Percentiles rank a stretch among this genome's conserved stretches.
Evolutionary conservation across 2,888 invertebrate species (phyloP).

Genomic region (Campaea margaritaria): DNA sequence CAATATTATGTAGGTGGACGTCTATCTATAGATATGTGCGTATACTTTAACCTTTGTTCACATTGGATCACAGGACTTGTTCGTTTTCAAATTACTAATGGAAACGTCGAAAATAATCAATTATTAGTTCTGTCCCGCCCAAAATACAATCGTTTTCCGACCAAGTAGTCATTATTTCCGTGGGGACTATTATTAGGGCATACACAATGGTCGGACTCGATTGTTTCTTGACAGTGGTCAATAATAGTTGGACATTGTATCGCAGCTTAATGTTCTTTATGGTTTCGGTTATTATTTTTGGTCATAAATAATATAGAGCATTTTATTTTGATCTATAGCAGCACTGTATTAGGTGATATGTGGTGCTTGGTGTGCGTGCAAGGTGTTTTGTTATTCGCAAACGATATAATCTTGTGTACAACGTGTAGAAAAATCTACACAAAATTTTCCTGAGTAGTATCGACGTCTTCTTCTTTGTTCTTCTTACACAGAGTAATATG

Average conservation of each 20-base stretch:
- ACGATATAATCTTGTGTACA: no score
- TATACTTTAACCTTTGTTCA: background rate
- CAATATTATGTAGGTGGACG: no score
- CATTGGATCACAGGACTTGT: background rate
- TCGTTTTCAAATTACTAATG: constrained; percentile 6
- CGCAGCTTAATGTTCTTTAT: no score
- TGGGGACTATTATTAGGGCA: constrained; percentile 7
- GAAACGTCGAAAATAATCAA: constrained; percentile 12
- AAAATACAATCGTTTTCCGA: constrained; percentile 8
- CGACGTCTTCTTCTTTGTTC: no score
- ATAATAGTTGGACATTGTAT: constrained; percentile 3
- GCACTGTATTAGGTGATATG: no score
- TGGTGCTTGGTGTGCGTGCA: no score
- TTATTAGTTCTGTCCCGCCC: constrained; percentile 14
- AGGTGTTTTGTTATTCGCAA: no score
- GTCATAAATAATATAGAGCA: background rate
- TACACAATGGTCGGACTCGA: constrained; percentile 3
- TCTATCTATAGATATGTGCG: no score
- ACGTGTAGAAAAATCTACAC: no score
- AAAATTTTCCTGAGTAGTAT: no score
- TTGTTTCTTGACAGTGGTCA: constrained; percentile 1
- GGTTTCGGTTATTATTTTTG: no score
- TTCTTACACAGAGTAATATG: no score
- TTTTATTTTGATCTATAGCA: background rate
- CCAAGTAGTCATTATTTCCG: constrained; percentile 1